These are phyloP conservation scores for Hirtodrosophila alboralis DNA, from an alignment of 2,888 invertebrate genomes.

Conservation along the genomic window DNA sequence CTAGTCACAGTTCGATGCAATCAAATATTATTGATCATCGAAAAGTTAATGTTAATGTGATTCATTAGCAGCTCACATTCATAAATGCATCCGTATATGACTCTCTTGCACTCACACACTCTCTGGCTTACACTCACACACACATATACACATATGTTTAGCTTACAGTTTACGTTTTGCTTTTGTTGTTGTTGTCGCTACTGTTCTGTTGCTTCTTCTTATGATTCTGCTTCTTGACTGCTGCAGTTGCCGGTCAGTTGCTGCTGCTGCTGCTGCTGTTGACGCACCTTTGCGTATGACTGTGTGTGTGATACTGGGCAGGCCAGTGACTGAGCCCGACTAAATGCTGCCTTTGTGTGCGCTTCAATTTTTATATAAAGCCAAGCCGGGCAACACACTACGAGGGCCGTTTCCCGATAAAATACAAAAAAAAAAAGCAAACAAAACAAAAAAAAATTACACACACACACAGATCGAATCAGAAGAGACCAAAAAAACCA, in stretches of 20 bases:
- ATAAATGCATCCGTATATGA: conserved; percentile 29
- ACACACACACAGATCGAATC: conserved; percentile 20
- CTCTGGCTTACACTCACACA: conserved; percentile 2
- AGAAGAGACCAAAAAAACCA: conserved; percentile 23
- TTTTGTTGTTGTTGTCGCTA: conserved; percentile 15
- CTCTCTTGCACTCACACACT: conserved; percentile 3
- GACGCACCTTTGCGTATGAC: conserved; percentile 29
- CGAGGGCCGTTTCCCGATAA: conserved; percentile 63
- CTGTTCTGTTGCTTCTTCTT: conserved; percentile 8
- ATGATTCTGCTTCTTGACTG: conserved; percentile 24
- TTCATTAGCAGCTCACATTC: conserved; percentile 11
- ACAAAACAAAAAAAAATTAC: conserved; percentile 28
- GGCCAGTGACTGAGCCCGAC: conserved; percentile 65
- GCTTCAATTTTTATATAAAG: conserved; percentile 75
- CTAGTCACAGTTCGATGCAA: conserved; percentile 17
- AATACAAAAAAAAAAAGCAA: conserved; percentile 22
- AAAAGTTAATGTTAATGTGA: conserved; percentile 15
- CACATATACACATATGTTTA: conserved; percentile 15
- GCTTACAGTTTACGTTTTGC: conserved; percentile 43
- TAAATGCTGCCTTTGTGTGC: conserved; percentile 72
- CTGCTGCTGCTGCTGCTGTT: conserved; percentile 31
- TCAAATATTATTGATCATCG: neutral
- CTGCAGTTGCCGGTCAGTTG: conserved; percentile 52
- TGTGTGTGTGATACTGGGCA: conserved; percentile 49
- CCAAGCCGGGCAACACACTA: conserved; percentile 46